These are phyloP conservation scores for Orthonyx spaldingii DNA, from an alignment of 2,113 vertebrate species.

Conservation along the genomic window DNA sequence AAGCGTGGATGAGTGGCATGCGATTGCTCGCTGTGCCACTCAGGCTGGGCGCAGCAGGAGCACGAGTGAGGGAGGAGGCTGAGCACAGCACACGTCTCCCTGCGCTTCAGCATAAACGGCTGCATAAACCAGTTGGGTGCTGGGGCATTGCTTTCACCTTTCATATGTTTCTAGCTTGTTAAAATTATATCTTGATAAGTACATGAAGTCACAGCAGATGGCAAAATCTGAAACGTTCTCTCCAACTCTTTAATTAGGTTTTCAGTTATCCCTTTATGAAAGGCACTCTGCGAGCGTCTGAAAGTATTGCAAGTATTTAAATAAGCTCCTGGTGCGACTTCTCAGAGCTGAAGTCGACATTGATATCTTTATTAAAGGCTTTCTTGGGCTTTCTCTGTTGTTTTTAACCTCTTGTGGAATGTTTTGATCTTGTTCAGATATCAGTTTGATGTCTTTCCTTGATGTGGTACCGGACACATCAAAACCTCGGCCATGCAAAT, in stretches of 20 bases:
- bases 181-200: conserved; percentile 40
- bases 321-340: neutral
- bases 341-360: neutral
- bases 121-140: neutral
- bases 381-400: neutral
- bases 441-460: neutral
- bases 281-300: neutral
- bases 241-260: conserved; percentile 35
- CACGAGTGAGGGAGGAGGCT: neutral
- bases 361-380: neutral
- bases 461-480: neutral
- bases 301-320: conserved; percentile 27
- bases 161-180: conserved; percentile 38
- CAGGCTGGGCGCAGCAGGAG: neutral
- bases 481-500: neutral
- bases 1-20: neutral
- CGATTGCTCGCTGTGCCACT: fast-evolving
- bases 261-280: conserved; percentile 15
- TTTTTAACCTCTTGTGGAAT: neutral
- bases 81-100: neutral
- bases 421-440: neutral
- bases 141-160: conserved; percentile 35
- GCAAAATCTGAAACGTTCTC: conserved; percentile 41
- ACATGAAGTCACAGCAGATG: conserved; percentile 48
- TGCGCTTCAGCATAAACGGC: neutral